Percentiles rank a stretch among this genome's conserved stretches.
Conservation (phyloP, 2,888 invertebrate genomes). For the Pecten maximus region DNA sequence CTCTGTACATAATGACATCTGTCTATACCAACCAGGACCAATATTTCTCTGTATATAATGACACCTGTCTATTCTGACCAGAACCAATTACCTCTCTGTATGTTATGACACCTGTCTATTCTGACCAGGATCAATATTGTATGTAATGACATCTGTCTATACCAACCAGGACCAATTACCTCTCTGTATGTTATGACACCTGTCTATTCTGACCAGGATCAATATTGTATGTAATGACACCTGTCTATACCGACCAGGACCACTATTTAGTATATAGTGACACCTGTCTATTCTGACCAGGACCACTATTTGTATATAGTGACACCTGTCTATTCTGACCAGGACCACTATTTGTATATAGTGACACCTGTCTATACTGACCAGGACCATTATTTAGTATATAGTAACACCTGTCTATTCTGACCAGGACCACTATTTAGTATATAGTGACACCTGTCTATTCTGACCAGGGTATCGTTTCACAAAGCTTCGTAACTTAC, state of each 20-base stretch:
- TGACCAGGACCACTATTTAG: too few relatives aligned
- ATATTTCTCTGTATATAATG: not conserved
- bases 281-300: slow-evolving; percentile 22
- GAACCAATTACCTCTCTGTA: too few relatives aligned
- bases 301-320: not conserved
- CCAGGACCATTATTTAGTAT: too few relatives aligned
- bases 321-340: not conserved
- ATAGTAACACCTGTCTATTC: too few relatives aligned
- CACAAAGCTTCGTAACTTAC: too few relatives aligned
- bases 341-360: not conserved
- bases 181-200: not conserved
- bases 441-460: too few relatives aligned
- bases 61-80: too few relatives aligned
- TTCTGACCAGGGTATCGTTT: too few relatives aligned
- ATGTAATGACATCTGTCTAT: not conserved
- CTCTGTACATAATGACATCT: not conserved
- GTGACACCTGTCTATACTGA: slow-evolving; percentile 1
- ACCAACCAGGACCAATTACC: not conserved
- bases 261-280: not conserved
- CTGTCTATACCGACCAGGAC: not conserved
- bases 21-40: not conserved
- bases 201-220: not conserved
- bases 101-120: too few relatives aligned
- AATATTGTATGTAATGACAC: not conserved
- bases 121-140: not conserved